A percentile compares a stretch with the other conserved stretches of the same genome.
Conservation (phyloP, 2,113 vertebrate genomes). For the Pterocles burchelli region DNA sequence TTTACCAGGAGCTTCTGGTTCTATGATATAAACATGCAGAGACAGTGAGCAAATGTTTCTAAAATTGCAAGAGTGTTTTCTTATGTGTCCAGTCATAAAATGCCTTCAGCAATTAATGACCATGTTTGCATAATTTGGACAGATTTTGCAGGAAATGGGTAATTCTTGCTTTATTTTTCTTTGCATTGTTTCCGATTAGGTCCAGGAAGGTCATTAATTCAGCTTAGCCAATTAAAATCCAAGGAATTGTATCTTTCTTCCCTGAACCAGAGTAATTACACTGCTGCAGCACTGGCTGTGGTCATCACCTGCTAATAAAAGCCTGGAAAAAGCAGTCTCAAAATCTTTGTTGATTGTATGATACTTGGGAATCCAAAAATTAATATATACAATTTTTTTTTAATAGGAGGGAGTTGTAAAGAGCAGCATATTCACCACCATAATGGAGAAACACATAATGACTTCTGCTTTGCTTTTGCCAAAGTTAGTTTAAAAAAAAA, state of each 20-base stretch:
- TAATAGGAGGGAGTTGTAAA: neutral
- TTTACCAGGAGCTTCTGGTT: neutral
- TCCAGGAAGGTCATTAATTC: conserved; percentile 34
- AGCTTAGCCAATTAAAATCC: neutral
- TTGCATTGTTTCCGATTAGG: conserved; percentile 11
- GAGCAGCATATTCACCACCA: neutral
- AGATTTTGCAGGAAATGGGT: conserved; percentile 1
- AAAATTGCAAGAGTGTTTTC: neutral
- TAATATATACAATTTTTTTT: neutral
- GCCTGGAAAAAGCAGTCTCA: neutral
- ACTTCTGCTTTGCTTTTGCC: neutral
- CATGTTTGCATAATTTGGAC: neutral
- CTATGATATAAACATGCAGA: neutral
- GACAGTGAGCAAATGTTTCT: neutral
- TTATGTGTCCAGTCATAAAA: neutral
- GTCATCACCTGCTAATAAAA: neutral
- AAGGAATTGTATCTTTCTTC: conserved; percentile 5
- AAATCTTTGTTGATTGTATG: neutral
- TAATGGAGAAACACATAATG: neutral
- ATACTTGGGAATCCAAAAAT: neutral
- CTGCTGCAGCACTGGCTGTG: neutral
- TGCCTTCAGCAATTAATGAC: neutral
- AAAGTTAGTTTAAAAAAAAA: neutral
- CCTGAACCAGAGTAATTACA: neutral
- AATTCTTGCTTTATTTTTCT: conserved; percentile 22